Evolutionary conservation across 2,113 vertebrate species (phyloP).

Genomic region (Oncorhynchus clarkii): DNA sequence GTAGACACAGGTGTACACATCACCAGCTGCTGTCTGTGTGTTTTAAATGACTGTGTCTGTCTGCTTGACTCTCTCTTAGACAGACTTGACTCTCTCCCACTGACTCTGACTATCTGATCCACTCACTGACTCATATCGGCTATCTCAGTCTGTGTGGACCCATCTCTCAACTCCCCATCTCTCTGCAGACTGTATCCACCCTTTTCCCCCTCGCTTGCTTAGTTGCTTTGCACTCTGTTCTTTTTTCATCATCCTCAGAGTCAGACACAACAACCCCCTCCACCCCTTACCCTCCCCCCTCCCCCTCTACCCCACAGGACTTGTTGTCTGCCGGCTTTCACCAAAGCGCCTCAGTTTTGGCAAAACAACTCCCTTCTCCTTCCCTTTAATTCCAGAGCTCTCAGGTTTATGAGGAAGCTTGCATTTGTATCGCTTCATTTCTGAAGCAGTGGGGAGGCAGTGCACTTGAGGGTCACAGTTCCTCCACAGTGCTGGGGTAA

Average conservation of each 20-base stretch:
- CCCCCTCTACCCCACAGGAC: not conserved
- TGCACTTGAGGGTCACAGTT: constrained; percentile 43
- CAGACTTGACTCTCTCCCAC: constrained; percentile 45
- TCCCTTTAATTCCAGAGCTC: constrained; percentile 29
- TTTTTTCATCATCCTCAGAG: constrained; percentile 31
- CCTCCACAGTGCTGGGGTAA: constrained; percentile 41
- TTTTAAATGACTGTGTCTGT: constrained; percentile 1
- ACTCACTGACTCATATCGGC: constrained; percentile 49
- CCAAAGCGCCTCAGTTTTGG: constrained; percentile 33
- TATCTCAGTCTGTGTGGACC: constrained; percentile 25
- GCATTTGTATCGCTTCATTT: constrained; percentile 49
- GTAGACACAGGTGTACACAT: constrained; percentile 24
- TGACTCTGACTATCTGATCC: constrained; percentile 61
- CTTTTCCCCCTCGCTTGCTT: not conserved
- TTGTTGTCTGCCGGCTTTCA: constrained; percentile 7
- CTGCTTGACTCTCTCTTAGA: constrained; percentile 40
- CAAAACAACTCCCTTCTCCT: constrained; percentile 25
- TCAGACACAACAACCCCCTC: constrained; percentile 6
- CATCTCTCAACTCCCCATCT: not conserved
- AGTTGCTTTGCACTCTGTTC: not conserved
- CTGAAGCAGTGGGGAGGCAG: constrained; percentile 24
- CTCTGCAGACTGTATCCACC: not conserved
- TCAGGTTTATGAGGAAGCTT: constrained; percentile 32
- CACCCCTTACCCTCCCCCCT: not conserved
- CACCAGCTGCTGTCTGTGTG: constrained; percentile 5